Base-by-base conservation (phyloP, 2,888 invertebrate genomes). In the Lissonota sp. region DNA sequence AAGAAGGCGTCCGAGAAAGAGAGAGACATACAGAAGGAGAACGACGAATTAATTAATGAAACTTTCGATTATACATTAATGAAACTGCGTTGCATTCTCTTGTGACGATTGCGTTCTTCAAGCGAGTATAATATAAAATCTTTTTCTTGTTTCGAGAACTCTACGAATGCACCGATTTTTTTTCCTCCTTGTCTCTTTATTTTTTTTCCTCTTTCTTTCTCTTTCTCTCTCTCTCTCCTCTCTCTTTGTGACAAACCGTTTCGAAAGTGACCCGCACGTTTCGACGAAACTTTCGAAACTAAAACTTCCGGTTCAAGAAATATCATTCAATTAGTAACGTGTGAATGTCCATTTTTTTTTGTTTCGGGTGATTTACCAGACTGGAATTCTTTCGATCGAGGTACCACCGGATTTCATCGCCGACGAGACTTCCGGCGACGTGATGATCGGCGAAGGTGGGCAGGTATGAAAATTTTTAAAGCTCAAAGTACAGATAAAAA, bases 401-500 rank as follows among this genome's bases (percentile, higher is more conserved):
- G 96, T 98, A 84, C 97, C 98, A 44, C 98, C 98, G n/a, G 97
- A 98, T 92, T 98, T 98, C 88, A 95, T 97, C 82, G 91, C 95
- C 14, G 97, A 97, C 89, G 97, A 97, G 90, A 97, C 97, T 39
- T 97, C 97, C n/a, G 96, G 97, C 0, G 98, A 98, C 91, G 94
- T 97, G 10, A 96, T 97, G 94, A 96, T 97, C 42, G 96, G 96
- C 39, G 98, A 98, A 94, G 97, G 97, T 71, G 96, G 96, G 49
- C 90, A 91, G 87, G 92, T 91, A 86, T 87, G 85, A 57, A 73
- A 51, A 66, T 49, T n/a, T n/a, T n/a, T n/a, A n/a, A n/a, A n/a
- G n/a, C n/a, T n/a, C n/a, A n/a, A n/a, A n/a, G n/a, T n/a, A n/a
- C n/a, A n/a, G n/a, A n/a, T n/a, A n/a, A n/a, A n/a, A n/a, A n/a